phyloP scores from a whole-genome alignment of 2,888 invertebrate genomes.

The Drosophila macrothrix region DNA sequence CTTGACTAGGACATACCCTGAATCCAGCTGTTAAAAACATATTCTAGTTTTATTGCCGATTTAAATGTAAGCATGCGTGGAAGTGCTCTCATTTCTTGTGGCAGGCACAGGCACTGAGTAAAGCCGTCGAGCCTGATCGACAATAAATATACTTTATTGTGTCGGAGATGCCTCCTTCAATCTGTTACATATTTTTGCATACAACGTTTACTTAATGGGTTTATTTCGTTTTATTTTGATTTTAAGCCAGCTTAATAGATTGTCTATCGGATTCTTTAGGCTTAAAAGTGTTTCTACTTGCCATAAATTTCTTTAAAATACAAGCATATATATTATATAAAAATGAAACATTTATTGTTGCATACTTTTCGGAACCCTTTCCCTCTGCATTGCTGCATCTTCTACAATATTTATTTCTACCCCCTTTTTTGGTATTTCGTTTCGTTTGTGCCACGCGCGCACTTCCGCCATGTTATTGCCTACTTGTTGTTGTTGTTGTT shows the following conservation, averaged over 20 bases:
- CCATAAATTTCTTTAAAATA: neutral
- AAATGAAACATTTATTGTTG: conserved; percentile 47
- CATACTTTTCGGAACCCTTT: conserved; percentile 53
- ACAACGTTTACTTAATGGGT: neutral
- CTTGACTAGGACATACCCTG: neutral
- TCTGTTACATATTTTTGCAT: neutral
- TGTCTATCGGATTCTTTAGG: neutral
- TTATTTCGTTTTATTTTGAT: neutral
- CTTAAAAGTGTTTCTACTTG: neutral
- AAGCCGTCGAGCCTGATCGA: neutral
- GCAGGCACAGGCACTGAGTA: neutral
- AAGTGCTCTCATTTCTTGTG: neutral
- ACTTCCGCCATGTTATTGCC: conserved; percentile 75
- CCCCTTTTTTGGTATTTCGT: conserved; percentile 20
- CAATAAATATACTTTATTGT: neutral
- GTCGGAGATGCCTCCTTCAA: neutral
- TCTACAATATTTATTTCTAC: conserved; percentile 41
- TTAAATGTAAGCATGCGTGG: neutral
- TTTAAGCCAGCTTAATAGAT: neutral
- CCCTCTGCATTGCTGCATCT: conserved; percentile 45
- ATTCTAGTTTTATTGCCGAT: neutral
- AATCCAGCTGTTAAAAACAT: neutral
- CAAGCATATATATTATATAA: conserved; percentile 7
- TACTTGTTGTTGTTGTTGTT: conserved; percentile 29
- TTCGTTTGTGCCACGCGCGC: conserved; percentile 67